phyloP scores from a whole-genome alignment of 2,888 invertebrate species.

The Galerucella nymphaeae region DNA sequence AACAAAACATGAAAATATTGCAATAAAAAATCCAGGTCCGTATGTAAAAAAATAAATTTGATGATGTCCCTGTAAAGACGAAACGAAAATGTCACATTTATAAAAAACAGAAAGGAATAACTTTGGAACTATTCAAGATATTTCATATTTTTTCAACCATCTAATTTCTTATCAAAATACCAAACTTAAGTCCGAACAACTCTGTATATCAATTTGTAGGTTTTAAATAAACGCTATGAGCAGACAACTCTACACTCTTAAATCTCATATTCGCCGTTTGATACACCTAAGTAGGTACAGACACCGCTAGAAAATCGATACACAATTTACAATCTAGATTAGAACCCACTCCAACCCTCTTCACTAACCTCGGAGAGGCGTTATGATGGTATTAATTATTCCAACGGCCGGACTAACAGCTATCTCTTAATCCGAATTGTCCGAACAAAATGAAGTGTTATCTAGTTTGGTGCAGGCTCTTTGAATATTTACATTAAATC shows the following conservation, averaged over 20 bases:
- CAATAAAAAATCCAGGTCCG: no score
- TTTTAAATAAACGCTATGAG: neutral
- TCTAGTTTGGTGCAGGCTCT: constrained; percentile 39
- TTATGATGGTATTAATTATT: constrained; percentile 58
- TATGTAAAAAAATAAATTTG: no score
- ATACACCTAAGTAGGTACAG: constrained; percentile 6
- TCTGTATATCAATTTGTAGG: no score
- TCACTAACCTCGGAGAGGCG: constrained; percentile 48
- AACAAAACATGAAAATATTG: no score
- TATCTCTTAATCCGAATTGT: constrained; percentile 58
- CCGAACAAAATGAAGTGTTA: constrained; percentile 47
- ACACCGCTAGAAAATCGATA: constrained; percentile 48
- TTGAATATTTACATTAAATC: constrained; percentile 30
- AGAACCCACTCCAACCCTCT: constrained; percentile 51
- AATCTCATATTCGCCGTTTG: neutral
- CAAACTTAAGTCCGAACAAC: no score
- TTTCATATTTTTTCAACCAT: no score
- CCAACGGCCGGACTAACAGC: constrained; percentile 58
- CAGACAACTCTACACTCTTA: neutral
- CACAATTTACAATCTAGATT: constrained; percentile 50
- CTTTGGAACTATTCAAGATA: no score
- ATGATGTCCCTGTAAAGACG: no score
- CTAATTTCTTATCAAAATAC: no score
- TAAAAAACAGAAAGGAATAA: no score
- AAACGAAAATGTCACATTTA: no score